Evolutionary conservation across 2,797 vertebrate species (phyloP).

Genomic region (Agapornis canus): DNA sequence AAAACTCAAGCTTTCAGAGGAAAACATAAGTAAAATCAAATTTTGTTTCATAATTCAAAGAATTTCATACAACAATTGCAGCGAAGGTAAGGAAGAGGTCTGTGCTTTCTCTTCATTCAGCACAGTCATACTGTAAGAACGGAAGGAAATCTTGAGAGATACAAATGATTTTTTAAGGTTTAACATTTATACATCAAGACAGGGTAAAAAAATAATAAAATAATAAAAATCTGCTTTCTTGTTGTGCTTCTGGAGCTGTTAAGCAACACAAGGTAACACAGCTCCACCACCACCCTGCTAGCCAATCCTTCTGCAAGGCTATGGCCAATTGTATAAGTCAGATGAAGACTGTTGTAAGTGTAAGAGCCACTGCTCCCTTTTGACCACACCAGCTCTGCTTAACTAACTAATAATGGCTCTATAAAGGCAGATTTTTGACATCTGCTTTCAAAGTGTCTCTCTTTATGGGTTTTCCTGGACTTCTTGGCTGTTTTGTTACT

Average conservation of each 20-base stretch:
- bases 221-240: not conserved
- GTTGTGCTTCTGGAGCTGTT: not conserved
- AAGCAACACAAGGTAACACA: not conserved
- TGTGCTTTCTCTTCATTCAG: not conserved
- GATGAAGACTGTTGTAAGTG: accelerated
- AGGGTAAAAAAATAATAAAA: not conserved
- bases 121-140: not conserved
- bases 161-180: not conserved
- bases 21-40: not conserved
- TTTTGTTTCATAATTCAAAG: not conserved
- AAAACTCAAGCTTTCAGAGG: not conserved
- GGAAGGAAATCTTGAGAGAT: not conserved
- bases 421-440: not conserved
- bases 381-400: not conserved
- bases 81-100: not conserved
- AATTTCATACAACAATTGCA: not conserved
- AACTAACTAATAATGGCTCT: not conserved
- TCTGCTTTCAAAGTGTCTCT: not conserved
- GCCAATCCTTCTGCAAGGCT: not conserved
- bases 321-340: accelerated
- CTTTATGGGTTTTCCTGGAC: not conserved
- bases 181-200: not conserved
- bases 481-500: not conserved
- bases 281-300: not conserved
- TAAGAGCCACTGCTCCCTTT: not conserved